Evolutionary conservation across 2,888 invertebrate genomes (phyloP), one percentile per base, ranked within the genome.

Genomic region (Timema podura): DNA sequence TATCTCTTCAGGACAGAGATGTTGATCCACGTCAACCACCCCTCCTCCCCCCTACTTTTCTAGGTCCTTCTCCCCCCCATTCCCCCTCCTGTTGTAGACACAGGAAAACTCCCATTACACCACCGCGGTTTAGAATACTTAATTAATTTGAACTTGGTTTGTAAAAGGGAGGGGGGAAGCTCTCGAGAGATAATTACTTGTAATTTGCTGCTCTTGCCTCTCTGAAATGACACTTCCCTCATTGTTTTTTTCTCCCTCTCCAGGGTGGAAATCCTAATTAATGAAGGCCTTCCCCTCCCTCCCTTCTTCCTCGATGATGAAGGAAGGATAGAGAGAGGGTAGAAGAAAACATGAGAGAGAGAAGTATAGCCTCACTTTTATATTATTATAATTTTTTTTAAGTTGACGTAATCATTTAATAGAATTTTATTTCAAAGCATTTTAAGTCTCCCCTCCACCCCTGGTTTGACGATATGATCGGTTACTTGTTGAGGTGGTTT

Each of bases 111-210:
- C 30, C 68, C 64, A 68, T 70, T 70, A 68, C 64, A 68, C 61
- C 68, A 16, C 64, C 59, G 61, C 61, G 70, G 67, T 72, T 71
- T 69, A 73, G 71, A 73, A 71, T 67, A 71, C 71, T 73, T 73
- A 73, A 73, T 73, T 73, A 73, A 73, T 73, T 73, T 70, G 71
- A 73, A 73, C 73, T 73, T 71, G 73, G 69, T 61, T n/a, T n/a
- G n/a, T n/a, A n/a, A n/a, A n/a, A n/a, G n/a, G n/a, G n/a, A n/a
- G 48, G 9, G 48, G 59, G 48, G 51, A 10, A 44, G 59, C 44
- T 16, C 46, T 57, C 51, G 44, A 54, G 67, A 49, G 69, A 71
- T 73, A 73, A 73, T 73, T 73, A 71, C 68, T 67, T 66, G 70
- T 72, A 70, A 70, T 70, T 70, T 66, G 67, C 67, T 49, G 44